Evolutionary conservation across 2,888 invertebrate species (phyloP).

Genomic region (Chorisops tibialis): DNA sequence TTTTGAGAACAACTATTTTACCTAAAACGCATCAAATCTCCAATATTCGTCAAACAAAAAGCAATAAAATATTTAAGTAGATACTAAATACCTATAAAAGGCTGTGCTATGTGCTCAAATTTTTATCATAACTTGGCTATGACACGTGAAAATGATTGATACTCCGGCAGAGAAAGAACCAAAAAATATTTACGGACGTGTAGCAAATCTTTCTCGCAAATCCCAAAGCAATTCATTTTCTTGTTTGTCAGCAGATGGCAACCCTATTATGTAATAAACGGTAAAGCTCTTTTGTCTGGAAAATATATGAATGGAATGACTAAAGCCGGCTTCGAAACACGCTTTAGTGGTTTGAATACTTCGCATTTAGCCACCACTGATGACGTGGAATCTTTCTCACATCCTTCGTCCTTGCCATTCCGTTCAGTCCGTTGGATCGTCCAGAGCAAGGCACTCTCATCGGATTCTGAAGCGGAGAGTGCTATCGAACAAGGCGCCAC

Average conservation of each 20-base stretch:
- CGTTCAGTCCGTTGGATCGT: background rate
- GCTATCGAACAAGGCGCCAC: slow-evolving; percentile 19
- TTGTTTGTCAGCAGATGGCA: slow-evolving; percentile 9
- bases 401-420: background rate
- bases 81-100: too few relatives aligned
- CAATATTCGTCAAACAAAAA: too few relatives aligned
- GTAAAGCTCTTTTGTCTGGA: slow-evolving; percentile 16
- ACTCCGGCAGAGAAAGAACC: slow-evolving; percentile 1
- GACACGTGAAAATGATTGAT: slow-evolving; percentile 5
- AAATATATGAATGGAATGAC: slow-evolving; percentile 25
- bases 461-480: background rate
- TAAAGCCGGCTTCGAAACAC: slow-evolving; percentile 17
- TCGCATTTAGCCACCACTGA: slow-evolving; percentile 1
- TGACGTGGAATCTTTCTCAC: slow-evolving; percentile 6
- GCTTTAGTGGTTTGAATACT: background rate
- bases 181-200: slow-evolving; percentile 2
- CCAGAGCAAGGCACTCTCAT: too few relatives aligned
- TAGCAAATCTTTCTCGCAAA: background rate
- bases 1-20: too few relatives aligned
- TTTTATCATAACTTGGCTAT: too few relatives aligned
- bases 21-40: too few relatives aligned
- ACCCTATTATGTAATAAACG: slow-evolving; percentile 14
- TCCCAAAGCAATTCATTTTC: background rate
- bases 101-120: too few relatives aligned
- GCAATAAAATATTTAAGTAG: too few relatives aligned